Evolutionary conservation across 1,140 invertebrate species (phyloP).

Genomic region (Lepidostoma basale): DNA sequence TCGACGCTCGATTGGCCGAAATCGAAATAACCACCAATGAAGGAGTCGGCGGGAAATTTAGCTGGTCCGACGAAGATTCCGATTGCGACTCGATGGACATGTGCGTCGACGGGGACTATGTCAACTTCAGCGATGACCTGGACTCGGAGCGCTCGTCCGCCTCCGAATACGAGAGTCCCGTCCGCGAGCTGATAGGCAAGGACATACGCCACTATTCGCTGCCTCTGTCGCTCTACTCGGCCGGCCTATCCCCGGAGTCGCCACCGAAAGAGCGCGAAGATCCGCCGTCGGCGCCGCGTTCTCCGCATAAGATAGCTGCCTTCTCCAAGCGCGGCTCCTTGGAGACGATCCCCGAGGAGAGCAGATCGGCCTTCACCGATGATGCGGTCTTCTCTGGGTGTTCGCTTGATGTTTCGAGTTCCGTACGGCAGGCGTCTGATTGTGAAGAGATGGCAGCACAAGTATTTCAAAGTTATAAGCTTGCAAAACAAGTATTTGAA

Average conservation of each 20-base stretch:
- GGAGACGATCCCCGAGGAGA: constrained; percentile 24
- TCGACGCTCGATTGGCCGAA: too few relatives aligned
- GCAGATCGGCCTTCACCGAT: background rate
- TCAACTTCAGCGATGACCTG: constrained; percentile 56
- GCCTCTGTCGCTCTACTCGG: constrained; percentile 54
- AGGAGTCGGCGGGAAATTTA: too few relatives aligned
- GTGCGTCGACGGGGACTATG: constrained; percentile 49
- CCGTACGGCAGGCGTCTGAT: too few relatives aligned
- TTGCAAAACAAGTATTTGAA: too few relatives aligned
- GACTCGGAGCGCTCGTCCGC: constrained; percentile 46
- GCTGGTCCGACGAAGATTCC: too few relatives aligned
- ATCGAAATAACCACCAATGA: too few relatives aligned
- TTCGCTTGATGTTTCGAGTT: too few relatives aligned
- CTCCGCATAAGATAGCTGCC: background rate
- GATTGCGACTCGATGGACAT: constrained; percentile 5
- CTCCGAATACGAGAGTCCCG: constrained; percentile 53
- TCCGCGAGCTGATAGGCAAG: constrained; percentile 56
- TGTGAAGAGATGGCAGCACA: too few relatives aligned
- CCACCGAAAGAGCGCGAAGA: background rate
- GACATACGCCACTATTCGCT: constrained; percentile 59
- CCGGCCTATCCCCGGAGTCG: background rate
- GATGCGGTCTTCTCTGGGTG: background rate
- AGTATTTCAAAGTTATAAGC: too few relatives aligned
- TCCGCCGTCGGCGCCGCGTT: background rate
- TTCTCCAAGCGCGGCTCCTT: background rate